phyloP scores from a whole-genome alignment of 2,888 invertebrate genomes.

The Drosophila gaucha region DNA sequence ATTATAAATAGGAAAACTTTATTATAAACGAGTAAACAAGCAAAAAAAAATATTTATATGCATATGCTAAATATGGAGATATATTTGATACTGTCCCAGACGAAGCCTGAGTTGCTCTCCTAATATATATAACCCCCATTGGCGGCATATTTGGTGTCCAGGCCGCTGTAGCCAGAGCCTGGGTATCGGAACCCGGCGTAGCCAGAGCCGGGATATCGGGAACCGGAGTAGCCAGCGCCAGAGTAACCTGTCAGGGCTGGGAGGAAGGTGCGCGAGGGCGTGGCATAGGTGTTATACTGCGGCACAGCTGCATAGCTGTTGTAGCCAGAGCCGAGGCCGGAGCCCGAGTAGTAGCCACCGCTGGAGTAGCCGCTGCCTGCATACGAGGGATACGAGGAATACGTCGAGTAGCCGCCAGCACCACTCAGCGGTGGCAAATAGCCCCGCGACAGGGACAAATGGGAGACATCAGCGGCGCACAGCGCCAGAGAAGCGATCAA shows the following conservation, averaged over 20 bases:
- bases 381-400: slow-evolving; percentile 42
- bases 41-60: not conserved
- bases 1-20: no score
- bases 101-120: slow-evolving; percentile 1
- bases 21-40: no score
- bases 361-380: not conserved
- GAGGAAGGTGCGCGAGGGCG: slow-evolving; percentile 60
- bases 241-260: slow-evolving; percentile 41
- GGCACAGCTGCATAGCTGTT: slow-evolving; percentile 59
- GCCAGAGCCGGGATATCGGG: slow-evolving; percentile 11
- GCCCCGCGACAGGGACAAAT: slow-evolving; percentile 63
- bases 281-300: slow-evolving; percentile 52
- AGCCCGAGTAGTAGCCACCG: not conserved
- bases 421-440: slow-evolving; percentile 75
- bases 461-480: slow-evolving; percentile 75
- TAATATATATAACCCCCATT: slow-evolving; percentile 81
- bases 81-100: not conserved
- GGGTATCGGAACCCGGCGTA: no score
- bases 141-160: slow-evolving; percentile 75
- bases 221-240: not conserved
- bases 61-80: not conserved
- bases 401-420: slow-evolving; percentile 35
- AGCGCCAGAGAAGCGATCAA: slow-evolving; percentile 61
- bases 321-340: slow-evolving; percentile 25
- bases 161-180: slow-evolving; percentile 49